Evolutionary conservation across 1,140 invertebrate genomes (phyloP).

Genomic region (Lasaia peninsularis): DNA sequence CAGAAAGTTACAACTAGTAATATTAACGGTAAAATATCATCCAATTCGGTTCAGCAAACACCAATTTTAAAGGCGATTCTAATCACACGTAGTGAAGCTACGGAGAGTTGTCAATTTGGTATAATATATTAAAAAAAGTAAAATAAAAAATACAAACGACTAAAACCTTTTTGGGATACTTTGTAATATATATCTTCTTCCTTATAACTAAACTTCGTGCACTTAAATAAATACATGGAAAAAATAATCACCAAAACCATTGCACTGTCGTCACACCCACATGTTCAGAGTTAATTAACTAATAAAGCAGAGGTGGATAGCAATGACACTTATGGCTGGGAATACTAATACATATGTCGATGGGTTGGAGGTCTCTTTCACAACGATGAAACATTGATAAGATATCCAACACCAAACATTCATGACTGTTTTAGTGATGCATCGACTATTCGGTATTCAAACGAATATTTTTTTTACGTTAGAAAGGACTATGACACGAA

Average conservation of each 20-base stretch:
- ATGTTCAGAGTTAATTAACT: slow-evolving; percentile 6
- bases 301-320: background rate
- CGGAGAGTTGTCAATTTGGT: too few relatives aligned
- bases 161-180: slow-evolving; percentile 44
- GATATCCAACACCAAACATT: slow-evolving; percentile 31
- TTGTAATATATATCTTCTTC: slow-evolving; percentile 52
- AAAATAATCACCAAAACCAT: slow-evolving; percentile 7
- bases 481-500: too few relatives aligned
- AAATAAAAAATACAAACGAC: too few relatives aligned
- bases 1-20: too few relatives aligned
- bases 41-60: too few relatives aligned
- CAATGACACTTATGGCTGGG: background rate
- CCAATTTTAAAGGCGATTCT: too few relatives aligned
- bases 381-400: slow-evolving; percentile 32
- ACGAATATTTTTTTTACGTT: too few relatives aligned
- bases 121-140: too few relatives aligned
- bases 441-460: too few relatives aligned
- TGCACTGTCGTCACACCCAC: background rate
- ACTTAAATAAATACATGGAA: slow-evolving; percentile 14
- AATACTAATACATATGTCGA: slow-evolving; percentile 2
- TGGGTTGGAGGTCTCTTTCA: slow-evolving; percentile 19
- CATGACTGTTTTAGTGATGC: slow-evolving; percentile 4
- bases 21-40: too few relatives aligned
- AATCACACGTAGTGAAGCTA: too few relatives aligned
- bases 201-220: slow-evolving; percentile 33